Percentiles rank a stretch among this genome's conserved stretches.
Conservation (phyloP, 2,888 invertebrate species). For the Cataglyphis rosenhaueri region DNA sequence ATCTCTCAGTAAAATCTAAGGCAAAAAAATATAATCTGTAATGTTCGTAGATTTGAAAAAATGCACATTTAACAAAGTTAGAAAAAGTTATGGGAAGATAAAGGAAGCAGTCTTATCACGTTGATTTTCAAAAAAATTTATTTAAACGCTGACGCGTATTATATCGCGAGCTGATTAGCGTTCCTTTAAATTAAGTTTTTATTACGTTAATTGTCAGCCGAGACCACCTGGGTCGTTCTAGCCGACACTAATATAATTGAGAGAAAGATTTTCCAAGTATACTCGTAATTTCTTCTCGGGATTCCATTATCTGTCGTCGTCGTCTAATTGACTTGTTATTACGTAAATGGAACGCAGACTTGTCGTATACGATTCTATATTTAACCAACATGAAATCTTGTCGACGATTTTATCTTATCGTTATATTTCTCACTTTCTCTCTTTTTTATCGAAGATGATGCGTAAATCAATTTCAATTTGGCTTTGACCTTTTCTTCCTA, state of each 20-base stretch:
- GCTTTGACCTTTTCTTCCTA: constrained; percentile 3
- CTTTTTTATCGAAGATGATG: background rate
- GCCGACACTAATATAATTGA: constrained; percentile 16
- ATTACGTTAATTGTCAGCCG: constrained; percentile 57
- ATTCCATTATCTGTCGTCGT: constrained; percentile 26
- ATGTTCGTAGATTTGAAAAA: background rate
- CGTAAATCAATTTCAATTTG: constrained; percentile 2
- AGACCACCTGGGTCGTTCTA: background rate
- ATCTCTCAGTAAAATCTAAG: background rate
- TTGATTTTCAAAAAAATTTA: background rate
- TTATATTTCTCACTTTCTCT: background rate
- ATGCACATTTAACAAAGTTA: background rate
- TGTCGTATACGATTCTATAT: constrained; percentile 29
- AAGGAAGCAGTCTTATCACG: background rate
- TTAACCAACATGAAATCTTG: constrained; percentile 21
- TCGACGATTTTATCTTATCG: constrained; percentile 34
- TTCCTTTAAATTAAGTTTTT: constrained; percentile 57
- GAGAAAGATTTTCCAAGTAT: constrained; percentile 24
- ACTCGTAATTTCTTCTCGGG: constrained; percentile 30
- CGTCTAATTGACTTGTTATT: constrained; percentile 64
- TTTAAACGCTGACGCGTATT: background rate
- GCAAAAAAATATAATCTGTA: background rate
- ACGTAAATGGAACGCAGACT: constrained; percentile 53
- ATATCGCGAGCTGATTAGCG: background rate
- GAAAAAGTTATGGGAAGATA: background rate